Conservation (phyloP, 2,888 invertebrate genomes). For the Hemistola chrysoprasaria region DNA sequence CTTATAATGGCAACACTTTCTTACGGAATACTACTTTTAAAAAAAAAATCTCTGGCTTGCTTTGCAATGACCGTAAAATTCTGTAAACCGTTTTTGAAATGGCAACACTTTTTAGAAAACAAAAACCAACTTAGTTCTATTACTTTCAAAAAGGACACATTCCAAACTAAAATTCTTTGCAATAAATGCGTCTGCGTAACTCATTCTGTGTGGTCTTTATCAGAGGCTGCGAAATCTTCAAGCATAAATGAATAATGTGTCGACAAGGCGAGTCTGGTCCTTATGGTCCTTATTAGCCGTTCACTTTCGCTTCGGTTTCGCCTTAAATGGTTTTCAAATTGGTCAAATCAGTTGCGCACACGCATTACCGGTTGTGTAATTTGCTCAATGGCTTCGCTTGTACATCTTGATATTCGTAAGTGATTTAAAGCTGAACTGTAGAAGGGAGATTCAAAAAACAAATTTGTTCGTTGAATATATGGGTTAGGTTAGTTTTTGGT, state of each 20-base stretch:
- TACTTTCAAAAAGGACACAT: neutral
- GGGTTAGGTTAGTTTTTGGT: no score
- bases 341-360: constrained; percentile 43
- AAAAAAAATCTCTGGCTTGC: no score
- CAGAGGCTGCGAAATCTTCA: constrained; percentile 14
- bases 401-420: constrained; percentile 26
- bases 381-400: constrained; percentile 37
- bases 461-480: neutral
- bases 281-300: constrained; percentile 37
- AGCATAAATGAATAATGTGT: constrained; percentile 29
- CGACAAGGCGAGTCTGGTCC: constrained; percentile 25
- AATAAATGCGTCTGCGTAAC: no score
- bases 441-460: constrained; percentile 6
- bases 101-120: no score
- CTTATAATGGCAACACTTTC: no score
- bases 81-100: no score
- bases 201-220: constrained; percentile 5
- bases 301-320: constrained; percentile 44
- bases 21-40: no score
- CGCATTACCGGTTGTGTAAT: constrained; percentile 40
- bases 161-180: neutral
- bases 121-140: no score
- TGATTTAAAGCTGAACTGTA: constrained; percentile 20
- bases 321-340: constrained; percentile 46
- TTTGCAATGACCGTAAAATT: no score